Conservation (phyloP, 1,140 invertebrate genomes). For the Bombyx mandarina region DNA sequence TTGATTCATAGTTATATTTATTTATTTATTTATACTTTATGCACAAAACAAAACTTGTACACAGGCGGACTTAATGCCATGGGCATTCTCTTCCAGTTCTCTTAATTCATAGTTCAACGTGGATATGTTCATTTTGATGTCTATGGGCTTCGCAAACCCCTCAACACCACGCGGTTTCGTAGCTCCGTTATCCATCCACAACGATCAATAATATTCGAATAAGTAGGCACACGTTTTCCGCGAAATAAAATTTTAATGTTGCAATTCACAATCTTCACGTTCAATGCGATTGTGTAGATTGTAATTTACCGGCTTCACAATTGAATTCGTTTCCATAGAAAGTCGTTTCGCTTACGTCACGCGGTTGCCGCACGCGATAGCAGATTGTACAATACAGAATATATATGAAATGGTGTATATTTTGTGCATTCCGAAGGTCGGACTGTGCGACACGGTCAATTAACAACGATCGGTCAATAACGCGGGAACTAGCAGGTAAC, state of each 20-base stretch:
- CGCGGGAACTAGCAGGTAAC: conserved; percentile 14
- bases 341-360: not conserved
- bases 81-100: no score
- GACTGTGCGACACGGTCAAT: conserved; percentile 14
- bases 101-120: no score
- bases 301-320: no score
- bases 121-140: no score
- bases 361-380: not conserved
- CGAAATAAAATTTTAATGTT: not conserved
- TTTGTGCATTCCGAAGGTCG: conserved; percentile 12
- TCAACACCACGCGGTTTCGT: not conserved
- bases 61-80: no score
- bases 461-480: conserved; percentile 15
- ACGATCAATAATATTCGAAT: no score
- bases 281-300: no score
- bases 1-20: no score
- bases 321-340: conserved; percentile 2
- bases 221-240: no score
- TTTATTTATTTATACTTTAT: no score
- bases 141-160: not conserved
- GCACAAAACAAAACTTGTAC: no score
- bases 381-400: not conserved
- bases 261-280: not conserved
- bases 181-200: no score
- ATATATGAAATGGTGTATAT: not conserved